Conservation (phyloP, 2,888 invertebrate species). For the Labia minor region DNA sequence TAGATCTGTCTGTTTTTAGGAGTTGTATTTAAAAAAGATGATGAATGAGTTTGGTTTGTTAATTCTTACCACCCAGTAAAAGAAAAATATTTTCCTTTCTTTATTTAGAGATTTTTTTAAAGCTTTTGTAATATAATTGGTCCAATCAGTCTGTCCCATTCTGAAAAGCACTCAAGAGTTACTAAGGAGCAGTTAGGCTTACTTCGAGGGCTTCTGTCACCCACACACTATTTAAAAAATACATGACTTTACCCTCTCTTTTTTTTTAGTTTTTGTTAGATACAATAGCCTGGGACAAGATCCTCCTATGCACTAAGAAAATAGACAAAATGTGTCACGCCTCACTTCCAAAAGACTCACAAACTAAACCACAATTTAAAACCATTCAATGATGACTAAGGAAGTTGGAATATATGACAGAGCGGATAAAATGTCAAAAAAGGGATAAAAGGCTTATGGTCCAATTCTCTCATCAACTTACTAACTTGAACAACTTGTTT, state of each 20-base stretch:
- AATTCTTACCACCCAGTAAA: not conserved
- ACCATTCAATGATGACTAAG: not conserved
- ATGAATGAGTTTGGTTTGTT: slow-evolving; percentile 13
- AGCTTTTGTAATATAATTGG: not conserved
- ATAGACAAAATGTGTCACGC: not conserved
- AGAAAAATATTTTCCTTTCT: not conserved
- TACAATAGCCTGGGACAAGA: not conserved
- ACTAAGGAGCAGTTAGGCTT: not conserved
- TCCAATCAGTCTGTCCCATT: not conserved
- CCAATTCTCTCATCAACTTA: too few relatives aligned
- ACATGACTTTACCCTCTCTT: not conserved
- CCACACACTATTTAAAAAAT: not conserved
- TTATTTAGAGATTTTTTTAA: too few relatives aligned
- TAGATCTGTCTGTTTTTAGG: not conserved
- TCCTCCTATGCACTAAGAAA: not conserved
- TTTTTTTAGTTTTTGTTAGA: not conserved
- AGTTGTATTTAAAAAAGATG: slow-evolving; percentile 13
- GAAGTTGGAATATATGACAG: not conserved
- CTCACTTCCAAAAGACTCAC: not conserved
- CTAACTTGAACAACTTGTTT: too few relatives aligned
- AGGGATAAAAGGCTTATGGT: not conserved
- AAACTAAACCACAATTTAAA: not conserved
- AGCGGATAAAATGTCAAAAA: not conserved
- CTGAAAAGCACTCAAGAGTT: not conserved
- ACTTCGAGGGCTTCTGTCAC: not conserved